Evolutionary conservation across 2,113 vertebrate species (phyloP).

Genomic region (Phyllostomus hastatus): DNA sequence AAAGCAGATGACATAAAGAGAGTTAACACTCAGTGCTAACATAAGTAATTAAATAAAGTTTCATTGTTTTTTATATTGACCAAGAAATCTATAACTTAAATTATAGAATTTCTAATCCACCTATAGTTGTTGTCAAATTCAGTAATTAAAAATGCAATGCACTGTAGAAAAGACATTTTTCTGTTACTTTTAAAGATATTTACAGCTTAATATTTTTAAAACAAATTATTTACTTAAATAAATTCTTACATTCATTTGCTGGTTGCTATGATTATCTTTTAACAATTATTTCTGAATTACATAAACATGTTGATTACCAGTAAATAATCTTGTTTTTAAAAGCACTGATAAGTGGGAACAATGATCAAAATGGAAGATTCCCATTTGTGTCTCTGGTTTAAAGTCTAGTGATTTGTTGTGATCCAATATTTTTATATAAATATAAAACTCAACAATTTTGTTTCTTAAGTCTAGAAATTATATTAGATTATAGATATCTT

Average conservation of each 20-base stretch:
- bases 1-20: neutral
- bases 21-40: constrained; percentile 38
- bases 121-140: constrained; percentile 61
- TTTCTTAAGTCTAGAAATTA: neutral
- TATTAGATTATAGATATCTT: constrained; percentile 11
- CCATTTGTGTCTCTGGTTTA: constrained; percentile 19
- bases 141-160: constrained; percentile 72
- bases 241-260: constrained; percentile 56
- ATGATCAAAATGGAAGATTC: constrained; percentile 31
- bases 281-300: constrained; percentile 60
- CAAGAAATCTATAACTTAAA: constrained; percentile 49
- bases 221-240: constrained; percentile 73
- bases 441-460: constrained; percentile 27
- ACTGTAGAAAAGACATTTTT: constrained; percentile 57
- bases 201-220: constrained; percentile 63
- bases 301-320: constrained; percentile 43
- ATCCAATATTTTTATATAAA: constrained; percentile 44
- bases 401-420: constrained; percentile 14
- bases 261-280: constrained; percentile 66
- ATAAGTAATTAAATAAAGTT: constrained; percentile 37
- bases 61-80: constrained; percentile 22
- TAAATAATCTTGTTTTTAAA: constrained; percentile 60
- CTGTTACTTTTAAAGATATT: constrained; percentile 67
- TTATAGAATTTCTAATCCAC: constrained; percentile 68
- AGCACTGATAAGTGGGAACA: constrained; percentile 21